Conservation (phyloP, 2,888 invertebrate species). For the Amphimallon solstitiale region DNA sequence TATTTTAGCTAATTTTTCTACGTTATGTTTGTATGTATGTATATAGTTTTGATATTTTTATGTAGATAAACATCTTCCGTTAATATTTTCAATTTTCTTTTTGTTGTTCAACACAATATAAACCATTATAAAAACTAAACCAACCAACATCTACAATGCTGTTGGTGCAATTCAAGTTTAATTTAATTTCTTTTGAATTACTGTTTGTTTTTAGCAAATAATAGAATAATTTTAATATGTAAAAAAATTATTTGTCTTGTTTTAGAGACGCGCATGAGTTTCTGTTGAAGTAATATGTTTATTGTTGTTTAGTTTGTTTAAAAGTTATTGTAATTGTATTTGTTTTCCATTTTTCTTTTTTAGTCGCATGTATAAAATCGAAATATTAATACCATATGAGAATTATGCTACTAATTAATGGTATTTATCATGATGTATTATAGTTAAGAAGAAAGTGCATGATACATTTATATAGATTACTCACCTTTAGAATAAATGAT, state of each 20-base stretch:
- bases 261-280: slow-evolving; percentile 30
- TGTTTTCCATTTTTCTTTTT: slow-evolving; percentile 22
- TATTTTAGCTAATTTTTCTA: slow-evolving; percentile 26
- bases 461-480: slow-evolving; percentile 29
- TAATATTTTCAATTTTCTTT: slow-evolving; percentile 5
- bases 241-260: slow-evolving; percentile 29
- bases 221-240: slow-evolving; percentile 33
- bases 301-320: slow-evolving; percentile 34
- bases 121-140: slow-evolving; percentile 4
- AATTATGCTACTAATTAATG: slow-evolving; percentile 17
- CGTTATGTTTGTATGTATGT: slow-evolving; percentile 27
- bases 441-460: slow-evolving; percentile 26
- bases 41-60: slow-evolving; percentile 20
- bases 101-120: slow-evolving; percentile 17
- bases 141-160: slow-evolving; percentile 2
- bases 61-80: slow-evolving; percentile 29
- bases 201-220: slow-evolving; percentile 33
- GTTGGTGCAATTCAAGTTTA: slow-evolving; percentile 3
- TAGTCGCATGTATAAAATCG: slow-evolving; percentile 16
- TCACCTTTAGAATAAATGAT: slow-evolving; percentile 20
- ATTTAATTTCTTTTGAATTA: slow-evolving; percentile 24
- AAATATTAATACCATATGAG: slow-evolving; percentile 2
- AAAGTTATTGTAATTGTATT: slow-evolving; percentile 32
- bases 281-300: slow-evolving; percentile 17
- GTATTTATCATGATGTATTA: slow-evolving; percentile 11